A percentile compares a stretch with the other conserved stretches of the same genome.
These are phyloP conservation scores for Habropoda laboriosa DNA, from an alignment of 1,140 invertebrate species.

Conservation along the genomic window DNA sequence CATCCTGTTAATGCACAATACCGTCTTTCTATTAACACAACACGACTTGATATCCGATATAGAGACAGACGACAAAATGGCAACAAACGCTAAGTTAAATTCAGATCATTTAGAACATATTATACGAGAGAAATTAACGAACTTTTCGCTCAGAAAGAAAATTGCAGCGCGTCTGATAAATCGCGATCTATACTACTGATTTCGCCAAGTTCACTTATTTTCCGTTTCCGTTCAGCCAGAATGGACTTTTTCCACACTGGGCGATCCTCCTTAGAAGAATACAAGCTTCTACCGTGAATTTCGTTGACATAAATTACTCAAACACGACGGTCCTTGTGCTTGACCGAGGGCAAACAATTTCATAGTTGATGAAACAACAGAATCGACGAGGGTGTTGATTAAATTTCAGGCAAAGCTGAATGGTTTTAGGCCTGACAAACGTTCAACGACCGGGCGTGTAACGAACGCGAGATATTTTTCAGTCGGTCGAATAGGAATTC, in stretches of 20 bases:
- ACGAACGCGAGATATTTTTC: slow-evolving; percentile 54
- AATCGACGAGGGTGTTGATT: background rate
- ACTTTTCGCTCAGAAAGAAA: too few species aligned
- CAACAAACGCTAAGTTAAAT: too few species aligned
- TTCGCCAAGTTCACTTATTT: background rate
- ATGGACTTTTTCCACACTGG: too few species aligned
- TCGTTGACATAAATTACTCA: too few species aligned
- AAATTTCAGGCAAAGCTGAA: background rate
- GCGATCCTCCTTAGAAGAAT: too few species aligned
- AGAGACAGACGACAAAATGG: too few species aligned
- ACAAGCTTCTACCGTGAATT: too few species aligned
- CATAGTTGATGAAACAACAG: background rate
- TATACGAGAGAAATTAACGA: too few species aligned
- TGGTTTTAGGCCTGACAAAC: background rate
- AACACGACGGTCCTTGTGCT: too few species aligned
- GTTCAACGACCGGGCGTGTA: slow-evolving; percentile 2
- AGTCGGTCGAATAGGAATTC: slow-evolving; percentile 49
- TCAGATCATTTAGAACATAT: too few species aligned
- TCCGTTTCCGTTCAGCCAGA: too few species aligned
- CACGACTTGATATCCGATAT: too few species aligned
- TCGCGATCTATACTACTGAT: background rate
- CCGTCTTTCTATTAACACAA: background rate
- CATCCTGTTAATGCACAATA: slow-evolving; percentile 36
- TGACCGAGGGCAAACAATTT: background rate
- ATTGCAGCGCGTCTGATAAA: background rate